Base-by-base conservation (phyloP, 2,888 invertebrate genomes). In the Leistus spinibarbis region DNA sequence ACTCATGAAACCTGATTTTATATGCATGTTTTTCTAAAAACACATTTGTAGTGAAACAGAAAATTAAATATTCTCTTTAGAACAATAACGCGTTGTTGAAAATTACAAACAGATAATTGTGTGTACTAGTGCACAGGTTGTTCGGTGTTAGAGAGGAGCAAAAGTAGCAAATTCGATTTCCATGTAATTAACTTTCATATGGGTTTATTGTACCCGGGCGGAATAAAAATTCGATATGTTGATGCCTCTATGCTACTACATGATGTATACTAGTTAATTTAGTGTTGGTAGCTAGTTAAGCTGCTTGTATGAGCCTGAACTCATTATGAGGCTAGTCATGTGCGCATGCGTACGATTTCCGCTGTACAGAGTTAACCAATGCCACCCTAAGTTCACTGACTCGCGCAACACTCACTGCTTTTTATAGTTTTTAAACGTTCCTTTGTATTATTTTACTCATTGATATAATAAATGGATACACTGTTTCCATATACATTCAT, bases 41-140 rank as follows among this genome's bases (percentile, higher is more conserved):
- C n/a, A n/a, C n/a, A n/a, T n/a, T n/a, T n/a, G n/a, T n/a, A n/a
- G n/a, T n/a, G n/a, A n/a, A n/a, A n/a, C n/a, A n/a, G n/a, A n/a
- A n/a, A n/a, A n/a, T n/a, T n/a, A n/a, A n/a, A n/a, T n/a, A n/a
- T n/a, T n/a, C n/a, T n/a, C n/a, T n/a, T n/a, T n/a, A n/a, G 24
- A 56, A 69, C 54, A 57, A 69, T 60, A 69, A 1, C 17, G 5
- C 17, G 19, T n/a, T 69, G 53, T 69, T 69, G 40, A 69, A 60
- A 69, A 69, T 69, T 54, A 67, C 68, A 24, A 56, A 40, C 69
- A 24, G 69, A 69, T 69, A 69, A 69, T 69, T 69, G n/a, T 27
- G 27, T 27, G 9, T 27, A 27, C 4, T n/a, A n/a, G n/a, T n/a
- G n/a, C 7, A 40, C 3, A 40, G 1, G 7, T 13, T 40, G 40